Evolutionary conservation across 2,888 invertebrate genomes (phyloP), one percentile per base, ranked within the genome.

Genomic region (Melanophora roralis): DNA sequence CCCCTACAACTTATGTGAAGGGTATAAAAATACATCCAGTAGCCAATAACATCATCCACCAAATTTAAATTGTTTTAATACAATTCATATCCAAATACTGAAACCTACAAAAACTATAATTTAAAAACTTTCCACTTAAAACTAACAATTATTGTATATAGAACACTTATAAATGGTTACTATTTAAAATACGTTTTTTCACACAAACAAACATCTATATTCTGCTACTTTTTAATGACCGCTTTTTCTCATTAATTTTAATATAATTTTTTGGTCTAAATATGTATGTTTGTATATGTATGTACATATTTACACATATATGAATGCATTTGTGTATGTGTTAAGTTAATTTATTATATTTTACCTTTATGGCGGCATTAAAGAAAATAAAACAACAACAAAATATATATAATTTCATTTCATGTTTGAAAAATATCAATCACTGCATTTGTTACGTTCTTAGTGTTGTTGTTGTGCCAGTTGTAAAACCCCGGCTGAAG

Each of bases 361-460:
- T 71, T 40, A 64, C 55, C 55, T 76, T 64, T 64, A 69, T 64
- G 64, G 57, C 64, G 76, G 64, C 69, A 65, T 64, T 77, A 57
- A 71, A 57, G 27, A 27, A 27, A 71, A 57, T n/a, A n/a, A n/a
- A n/a, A n/a, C n/a, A n/a, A n/a, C n/a, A n/a, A n/a, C n/a, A n/a
- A n/a, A n/a, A n/a, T n/a, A n/a, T n/a, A 57, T 65, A 64, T 49
- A 71, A 71, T 64, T 71, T 64, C 14, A 49, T 68, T 62, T 75
- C 62, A 55, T 69, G 69, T 65, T 71, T 49, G 49, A 64, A 74
- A 76, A 49, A 64, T 71, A 69, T 64, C 64, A 76, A 76, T 77
- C 76, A 71, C 49, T 65, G 69, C 71, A 65, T 64, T 64, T 57
- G 40, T 64, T 60, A 53, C 1, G 23, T 34, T 76, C 49, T 57